Evolutionary conservation across 2,797 vertebrate genomes (phyloP), one percentile per base, ranked within the genome.

Genomic region (Poecile montanus): DNA sequence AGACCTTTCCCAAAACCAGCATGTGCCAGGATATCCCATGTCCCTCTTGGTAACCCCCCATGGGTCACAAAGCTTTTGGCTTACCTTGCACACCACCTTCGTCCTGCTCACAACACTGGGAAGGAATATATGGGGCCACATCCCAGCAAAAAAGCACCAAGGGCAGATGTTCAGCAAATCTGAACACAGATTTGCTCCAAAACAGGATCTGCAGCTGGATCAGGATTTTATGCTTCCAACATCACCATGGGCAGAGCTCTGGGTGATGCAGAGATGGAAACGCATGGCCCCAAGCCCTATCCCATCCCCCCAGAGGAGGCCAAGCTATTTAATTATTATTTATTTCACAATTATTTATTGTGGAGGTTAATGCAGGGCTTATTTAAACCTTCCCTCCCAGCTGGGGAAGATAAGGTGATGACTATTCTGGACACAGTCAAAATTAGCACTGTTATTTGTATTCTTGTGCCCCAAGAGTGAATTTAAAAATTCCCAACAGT

Each of bases 391-490:
- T 57, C 8, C 29, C 56, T 61, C 77, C 45, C 73, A 84, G 76
- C 82, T 66, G n/a, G 48, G 62, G 89, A 60, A 78, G 82, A 78
- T 84, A 94, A 94, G 91, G 78, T 93, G 85, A 88, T 79, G 74
- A 88, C 83, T 94, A 63, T 93, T 91, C 91, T 94, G 85, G 89
- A 81, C 60, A 32, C 75, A 84, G 89, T 82, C 94, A 93, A 89
- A 96, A 93, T 92, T 88, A 94, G 94, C 88, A 78, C 83, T 79
- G 86, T 79, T 96, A 88, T 94, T 96, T 94, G 79, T 95, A 92
- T 88, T 88, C 85, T 76, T 23, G 60, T 91, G 61, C 88, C 92
- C 86, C 4, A 3, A 77, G 81, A 93, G 60, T 12, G 3, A 96
- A 96, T 88, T 88, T 78, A 67, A 88, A 86, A 89, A 90, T 86